These are phyloP conservation scores for Pristionchus maxplancki DNA, from an alignment of 2,888 invertebrate species.

Conservation along the genomic window DNA sequence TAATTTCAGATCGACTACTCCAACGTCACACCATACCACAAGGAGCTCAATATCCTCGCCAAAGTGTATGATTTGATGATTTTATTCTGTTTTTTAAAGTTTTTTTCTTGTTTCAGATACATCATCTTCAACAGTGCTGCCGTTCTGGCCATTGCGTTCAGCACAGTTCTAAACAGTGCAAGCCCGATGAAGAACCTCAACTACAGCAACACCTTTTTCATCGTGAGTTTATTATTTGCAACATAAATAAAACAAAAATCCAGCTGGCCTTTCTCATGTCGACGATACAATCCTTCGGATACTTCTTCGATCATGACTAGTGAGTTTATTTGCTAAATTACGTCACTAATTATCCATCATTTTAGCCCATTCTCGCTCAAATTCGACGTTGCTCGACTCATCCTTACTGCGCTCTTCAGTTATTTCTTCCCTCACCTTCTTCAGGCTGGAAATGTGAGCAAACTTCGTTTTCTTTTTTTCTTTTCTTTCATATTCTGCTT, in stretches of 20 bases:
- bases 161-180: not conserved
- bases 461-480: not conserved
- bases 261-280: slow-evolving; percentile 9
- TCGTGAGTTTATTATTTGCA: too few species aligned
- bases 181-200: not conserved
- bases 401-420: not conserved
- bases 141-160: not conserved
- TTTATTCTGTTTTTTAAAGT: too few species aligned
- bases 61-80: not conserved
- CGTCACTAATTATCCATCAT: not conserved
- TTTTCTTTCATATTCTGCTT: not conserved
- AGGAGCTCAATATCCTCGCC: not conserved
- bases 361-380: not conserved
- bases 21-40: slow-evolving; percentile 48
- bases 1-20: not conserved
- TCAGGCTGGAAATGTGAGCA: not conserved
- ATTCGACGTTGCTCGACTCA: not conserved
- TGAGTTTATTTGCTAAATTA: not conserved
- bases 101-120: not conserved
- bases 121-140: not conserved
- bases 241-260: too few species aligned
- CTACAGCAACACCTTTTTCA: not conserved
- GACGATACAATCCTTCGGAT: slow-evolving; percentile 56
- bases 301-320: slow-evolving; percentile 56
- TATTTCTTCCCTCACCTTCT: not conserved